Conservation (phyloP, 2,797 vertebrate genomes). For the Leptoclinus maculatus region DNA sequence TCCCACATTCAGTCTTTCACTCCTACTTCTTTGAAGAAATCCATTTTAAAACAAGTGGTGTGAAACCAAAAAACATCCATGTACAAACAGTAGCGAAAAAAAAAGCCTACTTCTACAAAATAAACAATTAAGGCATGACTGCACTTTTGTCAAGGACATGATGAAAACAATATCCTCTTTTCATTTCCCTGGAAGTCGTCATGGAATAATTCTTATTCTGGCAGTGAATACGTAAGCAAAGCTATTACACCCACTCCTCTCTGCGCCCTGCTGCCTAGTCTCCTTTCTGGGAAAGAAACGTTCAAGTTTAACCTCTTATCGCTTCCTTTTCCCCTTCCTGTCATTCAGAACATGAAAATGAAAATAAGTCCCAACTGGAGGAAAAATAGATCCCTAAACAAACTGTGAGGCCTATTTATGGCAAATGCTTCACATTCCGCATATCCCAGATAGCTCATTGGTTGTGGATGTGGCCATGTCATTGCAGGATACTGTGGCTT, state of each 20-base stretch:
- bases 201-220: conserved; percentile 75
- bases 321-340: conserved; percentile 78
- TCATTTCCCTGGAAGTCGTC: conserved; percentile 67
- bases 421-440: conserved; percentile 79
- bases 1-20: neutral
- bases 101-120: neutral
- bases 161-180: conserved; percentile 63
- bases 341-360: conserved; percentile 77
- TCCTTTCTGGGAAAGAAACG: conserved; percentile 71
- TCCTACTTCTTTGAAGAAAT: neutral
- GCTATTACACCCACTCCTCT: conserved; percentile 70
- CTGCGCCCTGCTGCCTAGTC: conserved; percentile 46
- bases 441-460: conserved; percentile 64
- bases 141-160: conserved; percentile 49
- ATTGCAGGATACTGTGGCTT: conserved; percentile 70
- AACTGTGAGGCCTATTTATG: conserved; percentile 75
- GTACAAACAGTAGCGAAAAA: neutral
- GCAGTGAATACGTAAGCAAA: conserved; percentile 72
- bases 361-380: conserved; percentile 34
- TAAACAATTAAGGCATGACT: conserved; percentile 13
- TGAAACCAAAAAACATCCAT: neutral
- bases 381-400: conserved; percentile 75
- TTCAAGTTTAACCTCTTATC: conserved; percentile 74
- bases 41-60: neutral
- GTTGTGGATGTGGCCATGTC: conserved; percentile 61